A percentile compares a stretch with the other conserved stretches of the same genome.
phyloP scores from a whole-genome alignment of 2,888 invertebrate genomes.

The Callyntrura guangdongensis region DNA sequence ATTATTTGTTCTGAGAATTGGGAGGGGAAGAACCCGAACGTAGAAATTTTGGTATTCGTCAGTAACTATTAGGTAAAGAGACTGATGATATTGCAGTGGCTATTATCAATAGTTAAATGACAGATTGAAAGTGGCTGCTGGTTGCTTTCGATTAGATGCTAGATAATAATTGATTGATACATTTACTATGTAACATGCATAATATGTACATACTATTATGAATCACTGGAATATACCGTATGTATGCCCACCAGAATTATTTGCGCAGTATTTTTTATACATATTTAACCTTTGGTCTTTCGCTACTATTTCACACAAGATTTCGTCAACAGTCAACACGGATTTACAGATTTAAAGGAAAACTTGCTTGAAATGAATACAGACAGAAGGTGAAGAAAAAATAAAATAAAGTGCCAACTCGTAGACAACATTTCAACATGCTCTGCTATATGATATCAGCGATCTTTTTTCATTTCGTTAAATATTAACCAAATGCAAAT shows the following conservation, averaged over 20 bases:
- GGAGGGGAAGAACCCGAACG: no score
- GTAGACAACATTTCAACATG: neutral
- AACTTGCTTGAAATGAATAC: neutral
- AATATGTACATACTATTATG: no score
- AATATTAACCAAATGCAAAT: neutral
- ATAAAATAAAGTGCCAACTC: neutral
- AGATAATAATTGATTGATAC: neutral
- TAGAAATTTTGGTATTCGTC: no score
- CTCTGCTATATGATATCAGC: neutral
- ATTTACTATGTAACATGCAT: no score
- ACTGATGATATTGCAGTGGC: no score
- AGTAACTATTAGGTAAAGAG: no score
- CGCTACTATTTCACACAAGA: constrained; percentile 60
- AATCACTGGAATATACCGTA: no score
- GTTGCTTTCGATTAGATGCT: no score
- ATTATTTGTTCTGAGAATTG: no score
- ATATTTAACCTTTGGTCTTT: constrained; percentile 42
- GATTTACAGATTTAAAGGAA: neutral
- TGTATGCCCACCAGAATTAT: constrained; percentile 22
- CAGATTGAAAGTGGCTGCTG: no score
- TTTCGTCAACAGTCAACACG: constrained; percentile 8
- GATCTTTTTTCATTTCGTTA: neutral
- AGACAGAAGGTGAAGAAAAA: neutral
- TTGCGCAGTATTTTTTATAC: neutral
- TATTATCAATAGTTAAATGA: no score